These are phyloP conservation scores for Euwallacea similis DNA, from an alignment of 1,140 invertebrate genomes.

Conservation along the genomic window DNA sequence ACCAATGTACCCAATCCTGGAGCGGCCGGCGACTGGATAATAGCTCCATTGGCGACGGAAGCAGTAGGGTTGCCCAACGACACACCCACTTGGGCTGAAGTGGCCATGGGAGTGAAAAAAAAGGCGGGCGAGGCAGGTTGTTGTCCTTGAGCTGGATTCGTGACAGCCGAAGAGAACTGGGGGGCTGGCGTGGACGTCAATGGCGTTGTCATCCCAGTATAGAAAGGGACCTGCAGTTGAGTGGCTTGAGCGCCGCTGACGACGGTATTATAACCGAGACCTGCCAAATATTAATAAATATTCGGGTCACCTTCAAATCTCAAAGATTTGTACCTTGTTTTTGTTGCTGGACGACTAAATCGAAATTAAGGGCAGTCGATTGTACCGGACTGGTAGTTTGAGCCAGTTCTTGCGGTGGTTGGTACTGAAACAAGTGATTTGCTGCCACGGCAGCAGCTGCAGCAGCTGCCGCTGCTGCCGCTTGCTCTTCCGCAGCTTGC, in stretches of 20 bases:
- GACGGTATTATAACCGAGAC: constrained; percentile 28
- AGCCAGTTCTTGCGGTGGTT: constrained; percentile 47
- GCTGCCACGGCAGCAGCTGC: constrained; percentile 25
- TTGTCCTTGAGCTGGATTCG: constrained; percentile 31
- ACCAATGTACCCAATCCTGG: constrained; percentile 26
- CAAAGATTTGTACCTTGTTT: constrained; percentile 43
- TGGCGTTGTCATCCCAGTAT: constrained; percentile 40
- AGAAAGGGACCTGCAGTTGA: constrained; percentile 45
- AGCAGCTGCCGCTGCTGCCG: constrained; percentile 37
- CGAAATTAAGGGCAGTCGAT: constrained; percentile 48
- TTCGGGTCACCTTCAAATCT: background rate
- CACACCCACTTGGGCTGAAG: constrained; percentile 25
- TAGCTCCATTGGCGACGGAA: constrained; percentile 20
- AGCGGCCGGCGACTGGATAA: constrained; percentile 10
- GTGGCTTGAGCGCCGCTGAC: background rate
- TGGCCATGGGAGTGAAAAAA: constrained; percentile 48
- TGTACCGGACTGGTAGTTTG: constrained; percentile 42
- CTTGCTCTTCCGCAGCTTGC: constrained; percentile 14
- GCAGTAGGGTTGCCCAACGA: constrained; percentile 9
- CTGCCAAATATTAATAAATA: constrained; percentile 9
- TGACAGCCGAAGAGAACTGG: constrained; percentile 36
- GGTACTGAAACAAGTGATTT: constrained; percentile 52
- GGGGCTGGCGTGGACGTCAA: constrained; percentile 23
- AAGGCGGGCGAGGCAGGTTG: constrained; percentile 45
- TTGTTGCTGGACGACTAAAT: constrained; percentile 49